Base-by-base conservation (phyloP, 2,113 vertebrate genomes). In the Psettodes erumei region DNA sequence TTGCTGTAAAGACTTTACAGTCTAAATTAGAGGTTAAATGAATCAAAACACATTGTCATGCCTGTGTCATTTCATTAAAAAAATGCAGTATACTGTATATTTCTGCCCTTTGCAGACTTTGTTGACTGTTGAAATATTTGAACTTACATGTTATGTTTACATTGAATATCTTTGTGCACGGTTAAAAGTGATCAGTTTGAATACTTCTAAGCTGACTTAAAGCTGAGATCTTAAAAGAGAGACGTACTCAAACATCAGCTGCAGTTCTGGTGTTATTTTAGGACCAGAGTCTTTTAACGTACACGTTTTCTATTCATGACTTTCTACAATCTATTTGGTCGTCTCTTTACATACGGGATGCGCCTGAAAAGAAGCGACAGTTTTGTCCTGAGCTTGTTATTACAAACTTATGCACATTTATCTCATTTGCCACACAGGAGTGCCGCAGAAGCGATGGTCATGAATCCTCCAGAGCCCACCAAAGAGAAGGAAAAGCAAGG, bases 401-500 rank as follows among this genome's bases (percentile, higher is more conserved):
- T 43, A 35, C 40, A 62, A 63, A 61, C 43, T 21, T 56, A 11
- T 82, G n/a, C n/a, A n/a, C 13, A 66, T 47, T 1, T 43, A 12
- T 64, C 83, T 18, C 42, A 8, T 69, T 62, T 78, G 15, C 18
- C 85, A 78, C 55, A 85, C 90, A 99, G 98, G 98, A 96, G 95
- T 77, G 93, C 95, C 77, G 93, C 97, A 74, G 98, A 99, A 92
- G 95, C 95, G 45, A 94, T 97, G 95, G 92, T 91, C 79, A 93
- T 95, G 93, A 97, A 95, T 93, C 96, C 97, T 90, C 96, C 96
- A 6, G 97, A 99, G 86, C 96, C 96, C 64, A 90, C 94, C 78
- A 99, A 99, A 94, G 97, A 98, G 89, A 99, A 98, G 87, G 97
- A 98, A 89, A 99, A 98, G 84, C 97, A 98, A 94, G 96, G 97